These are phyloP conservation scores for Leptopilina boulardi DNA, from an alignment of 1,140 invertebrate species.

Conservation along the genomic window DNA sequence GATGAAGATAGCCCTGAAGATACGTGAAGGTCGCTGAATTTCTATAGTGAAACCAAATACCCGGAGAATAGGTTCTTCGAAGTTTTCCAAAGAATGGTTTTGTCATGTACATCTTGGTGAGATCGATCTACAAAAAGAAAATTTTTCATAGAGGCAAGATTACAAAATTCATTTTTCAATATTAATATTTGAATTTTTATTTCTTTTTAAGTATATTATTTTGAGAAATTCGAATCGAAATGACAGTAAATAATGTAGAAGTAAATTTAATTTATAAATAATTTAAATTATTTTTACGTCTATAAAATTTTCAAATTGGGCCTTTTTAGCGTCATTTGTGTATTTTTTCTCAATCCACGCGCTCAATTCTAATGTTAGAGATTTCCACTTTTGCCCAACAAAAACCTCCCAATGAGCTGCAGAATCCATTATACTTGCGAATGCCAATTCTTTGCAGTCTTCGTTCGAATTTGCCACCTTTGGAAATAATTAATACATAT, in stretches of 20 bases:
- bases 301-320: conserved; percentile 85
- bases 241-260: too few relatives aligned
- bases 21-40: conserved; percentile 83
- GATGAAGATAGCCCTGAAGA: conserved; percentile 83
- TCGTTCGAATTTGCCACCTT: conserved; percentile 56
- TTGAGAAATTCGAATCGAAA: too few relatives aligned
- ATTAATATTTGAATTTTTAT: too few relatives aligned
- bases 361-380: conserved; percentile 84
- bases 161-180: conserved; percentile 1
- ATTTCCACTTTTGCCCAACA: conserved; percentile 87
- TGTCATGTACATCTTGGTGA: conserved; percentile 91
- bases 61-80: conserved; percentile 84
- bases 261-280: too few relatives aligned
- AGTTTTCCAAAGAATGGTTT: conserved; percentile 91
- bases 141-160: conserved; percentile 16
- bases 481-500: conserved; percentile 30
- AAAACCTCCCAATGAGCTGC: conserved; percentile 89
- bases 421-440: conserved; percentile 81
- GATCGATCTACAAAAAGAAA: conserved; percentile 81
- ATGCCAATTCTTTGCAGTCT: conserved; percentile 78
- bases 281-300: conserved; percentile 67
- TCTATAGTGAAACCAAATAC: conserved; percentile 84
- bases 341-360: conserved; percentile 90
- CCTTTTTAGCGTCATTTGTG: conserved; percentile 81
- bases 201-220: too few relatives aligned